Evolutionary conservation across 2,797 vertebrate species (phyloP), one percentile per base, ranked within the genome.

Genomic region (Sandelia bainsii): DNA sequence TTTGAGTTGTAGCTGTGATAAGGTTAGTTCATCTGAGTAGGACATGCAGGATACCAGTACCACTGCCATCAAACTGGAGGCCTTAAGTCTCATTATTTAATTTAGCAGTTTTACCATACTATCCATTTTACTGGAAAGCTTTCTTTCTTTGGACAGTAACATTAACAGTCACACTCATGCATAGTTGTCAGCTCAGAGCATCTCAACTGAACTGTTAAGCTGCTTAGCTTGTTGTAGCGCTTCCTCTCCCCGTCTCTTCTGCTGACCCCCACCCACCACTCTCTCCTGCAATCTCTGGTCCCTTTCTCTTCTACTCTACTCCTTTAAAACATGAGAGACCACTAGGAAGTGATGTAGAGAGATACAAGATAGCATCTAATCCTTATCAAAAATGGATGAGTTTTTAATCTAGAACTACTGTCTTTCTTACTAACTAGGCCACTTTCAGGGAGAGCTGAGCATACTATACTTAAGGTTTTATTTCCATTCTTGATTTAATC

Each of bases 381-480:
- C 42, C 76, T 78, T 49, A 69, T 86, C 53, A 81, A 80, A 81
- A 83, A 83, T 81, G 62, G 66, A 85, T 72, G 48, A 70, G 50
- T 4, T 64, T 62, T 77, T 73, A 59, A 83, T 79, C 49, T 80
- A 61, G 22, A 64, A 39, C 51, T 9, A 57, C 44, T 16, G 13
- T 14, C 37, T 40, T 39, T 2, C 34, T 46, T 40, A 17, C 48
- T 62, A 39, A 70, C 42, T 44, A 13, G 13, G 16, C 20, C 49
- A 44, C 22, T 58, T 44, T 40, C 42, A 62, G 23, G 23, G 11
- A 25, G 46, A 42, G n/a, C 17, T 34, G 40, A 42, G 49, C 67
- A 11, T n/a, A 65, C 53, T 61, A 9, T 2, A 45, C 66, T 27
- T 54, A 37, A 44, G 14, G 16, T 16, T 16, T 40, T 45, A 53